Base-by-base conservation (phyloP, 1,140 invertebrate species). In the Diabrotica undecimpunctata region DNA sequence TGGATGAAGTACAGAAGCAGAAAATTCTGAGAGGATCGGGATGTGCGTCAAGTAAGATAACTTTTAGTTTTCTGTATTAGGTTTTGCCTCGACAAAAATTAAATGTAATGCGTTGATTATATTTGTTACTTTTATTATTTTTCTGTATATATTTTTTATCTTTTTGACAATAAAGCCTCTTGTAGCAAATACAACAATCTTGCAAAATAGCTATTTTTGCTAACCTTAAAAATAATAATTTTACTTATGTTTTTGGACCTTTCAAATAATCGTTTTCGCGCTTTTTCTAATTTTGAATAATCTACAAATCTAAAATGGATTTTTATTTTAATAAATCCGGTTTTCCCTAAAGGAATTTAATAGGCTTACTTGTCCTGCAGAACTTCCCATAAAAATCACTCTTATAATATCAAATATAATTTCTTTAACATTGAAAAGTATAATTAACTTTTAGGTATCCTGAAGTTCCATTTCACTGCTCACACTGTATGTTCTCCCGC, bases 401-500 rank as follows among this genome's bases (percentile, higher is more conserved):
- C 25, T 25, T 25, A 25, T 25, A 25, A 4, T 4, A 25, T 25
- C 1, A 25, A 25, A 25, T 25, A 25, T 1, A 25, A 25, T 25
- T 25, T 25, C 4, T 25, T 25, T 25, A 25, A 4, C 25, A 25
- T 25, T 25, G 25, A 25, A 25, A 25, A 25, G 1, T 25, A 2
- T 25, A 4, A 25, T 25, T 25, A 25, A 25, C 59, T 72, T 71
- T 62, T 50, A 88, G 86, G 83, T 65, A 82, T 90, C 64, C 70
- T 90, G 8, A 82, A 85, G 68, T 83, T 87, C 69, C 88, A 90
- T 66, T 77, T 90, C 39, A 76, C 89, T 11, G 83, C 86, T 38
- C 83, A 87, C 66, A 86, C 87, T 10, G 83, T 90, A 71, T 90
- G 88, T 72, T 83, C 87, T 3, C 70, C 81, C 6, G 82, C 83